These are phyloP conservation scores for Syngnathoides biaculeatus DNA, from an alignment of 2,113 vertebrate genomes.

Conservation along the genomic window DNA sequence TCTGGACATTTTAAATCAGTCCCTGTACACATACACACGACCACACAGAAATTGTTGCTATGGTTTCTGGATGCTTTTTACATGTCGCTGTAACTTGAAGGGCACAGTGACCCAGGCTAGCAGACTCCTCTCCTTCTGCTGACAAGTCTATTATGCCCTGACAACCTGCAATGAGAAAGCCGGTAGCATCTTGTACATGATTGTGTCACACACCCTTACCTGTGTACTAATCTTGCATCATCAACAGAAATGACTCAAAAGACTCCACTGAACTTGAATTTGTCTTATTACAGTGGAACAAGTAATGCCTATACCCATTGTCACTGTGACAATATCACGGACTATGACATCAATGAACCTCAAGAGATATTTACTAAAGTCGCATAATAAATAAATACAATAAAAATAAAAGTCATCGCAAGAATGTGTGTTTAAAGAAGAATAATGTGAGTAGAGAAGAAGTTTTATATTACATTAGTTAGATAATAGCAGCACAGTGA, in stretches of 20 bases:
- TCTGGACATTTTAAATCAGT: conserved; percentile 54
- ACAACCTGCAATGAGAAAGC: conserved; percentile 46
- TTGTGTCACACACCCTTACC: conserved; percentile 15
- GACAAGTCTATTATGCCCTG: conserved; percentile 58
- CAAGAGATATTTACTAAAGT: too few species aligned
- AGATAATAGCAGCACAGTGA: too few species aligned
- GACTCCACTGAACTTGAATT: conserved; percentile 4
- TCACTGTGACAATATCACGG: too few species aligned
- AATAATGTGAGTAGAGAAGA: too few species aligned
- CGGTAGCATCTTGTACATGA: conserved; percentile 29
- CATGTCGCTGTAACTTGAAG: conserved; percentile 58
- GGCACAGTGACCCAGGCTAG: conserved; percentile 52
- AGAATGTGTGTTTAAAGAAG: too few species aligned
- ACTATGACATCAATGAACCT: too few species aligned
- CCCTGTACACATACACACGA: neutral
- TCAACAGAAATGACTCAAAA: conserved; percentile 14
- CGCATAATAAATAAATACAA: too few species aligned
- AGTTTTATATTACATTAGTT: too few species aligned
- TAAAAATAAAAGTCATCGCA: too few species aligned
- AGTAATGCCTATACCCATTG: too few species aligned
- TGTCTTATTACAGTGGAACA: neutral
- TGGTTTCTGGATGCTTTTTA: conserved; percentile 57
- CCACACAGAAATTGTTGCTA: conserved; percentile 44
- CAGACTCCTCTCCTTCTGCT: conserved; percentile 50
- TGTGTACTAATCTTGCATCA: conserved; percentile 4